phyloP scores from a whole-genome alignment of 2,888 invertebrate genomes.

The Minunthozetes semirufus region DNA sequence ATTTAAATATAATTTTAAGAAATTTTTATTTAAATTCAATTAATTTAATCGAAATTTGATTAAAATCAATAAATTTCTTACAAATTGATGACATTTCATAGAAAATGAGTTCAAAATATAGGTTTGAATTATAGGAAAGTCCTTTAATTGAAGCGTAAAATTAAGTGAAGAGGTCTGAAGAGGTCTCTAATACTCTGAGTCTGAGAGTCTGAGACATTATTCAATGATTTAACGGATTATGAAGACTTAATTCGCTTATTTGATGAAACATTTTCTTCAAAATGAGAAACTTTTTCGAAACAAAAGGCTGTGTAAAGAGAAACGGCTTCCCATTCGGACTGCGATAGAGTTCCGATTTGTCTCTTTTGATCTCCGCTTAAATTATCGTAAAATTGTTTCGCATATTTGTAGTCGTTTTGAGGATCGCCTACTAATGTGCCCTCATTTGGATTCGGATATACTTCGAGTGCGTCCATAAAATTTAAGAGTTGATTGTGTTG shows the following conservation, averaged over 20 bases:
- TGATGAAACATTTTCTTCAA: neutral
- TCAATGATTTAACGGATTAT: neutral
- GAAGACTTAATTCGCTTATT: neutral
- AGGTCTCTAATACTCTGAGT: no score
- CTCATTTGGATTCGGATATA: conserved; percentile 60
- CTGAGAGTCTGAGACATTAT: no score
- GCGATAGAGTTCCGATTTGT: conserved; percentile 67
- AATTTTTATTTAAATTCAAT: no score
- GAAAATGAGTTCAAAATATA: no score
- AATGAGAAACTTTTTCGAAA: conserved; percentile 60
- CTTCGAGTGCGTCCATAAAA: conserved; percentile 71
- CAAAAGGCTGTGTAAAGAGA: conserved; percentile 74
- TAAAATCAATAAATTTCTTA: no score
- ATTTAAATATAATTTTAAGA: no score
- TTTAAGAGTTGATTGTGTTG: conserved; percentile 54
- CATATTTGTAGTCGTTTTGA: conserved; percentile 65
- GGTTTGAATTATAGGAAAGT: no score
- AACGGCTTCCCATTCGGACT: conserved; percentile 85
- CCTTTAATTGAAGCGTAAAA: no score
- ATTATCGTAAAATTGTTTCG: conserved; percentile 50
- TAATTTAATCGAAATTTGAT: no score
- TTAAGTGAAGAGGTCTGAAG: no score
- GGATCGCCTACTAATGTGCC: conserved; percentile 52
- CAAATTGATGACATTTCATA: no score
- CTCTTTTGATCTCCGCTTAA: neutral